These are phyloP conservation scores for Drosophila mimetica DNA, from an alignment of 2,888 invertebrate genomes.

Conservation along the genomic window DNA sequence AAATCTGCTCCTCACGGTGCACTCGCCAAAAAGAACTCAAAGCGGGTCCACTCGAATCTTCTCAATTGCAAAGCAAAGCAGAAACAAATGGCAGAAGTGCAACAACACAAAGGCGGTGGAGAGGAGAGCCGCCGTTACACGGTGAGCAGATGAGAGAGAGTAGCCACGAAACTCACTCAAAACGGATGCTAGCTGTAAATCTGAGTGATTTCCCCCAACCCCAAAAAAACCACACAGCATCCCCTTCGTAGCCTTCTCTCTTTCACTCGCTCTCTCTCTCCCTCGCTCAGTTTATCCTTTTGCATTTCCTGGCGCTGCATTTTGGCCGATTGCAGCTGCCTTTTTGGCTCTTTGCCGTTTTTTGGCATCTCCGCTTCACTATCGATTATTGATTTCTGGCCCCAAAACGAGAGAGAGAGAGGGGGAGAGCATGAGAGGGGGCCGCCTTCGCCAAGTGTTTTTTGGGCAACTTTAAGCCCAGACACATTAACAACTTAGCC, in stretches of 20 bases:
- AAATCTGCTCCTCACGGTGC: slow-evolving; percentile 63
- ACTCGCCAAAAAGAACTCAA: slow-evolving; percentile 54
- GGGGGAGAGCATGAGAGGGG: background rate
- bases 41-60: slow-evolving; percentile 52
- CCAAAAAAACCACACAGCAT: slow-evolving; percentile 42
- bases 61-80: slow-evolving; percentile 70
- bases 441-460: slow-evolving; percentile 24
- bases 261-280: slow-evolving; percentile 20
- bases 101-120: slow-evolving; percentile 48
- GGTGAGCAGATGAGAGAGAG: slow-evolving; percentile 22
- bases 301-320: slow-evolving; percentile 61
- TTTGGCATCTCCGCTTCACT: slow-evolving; percentile 57
- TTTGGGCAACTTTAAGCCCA: slow-evolving; percentile 52
- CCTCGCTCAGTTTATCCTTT: slow-evolving; percentile 61
- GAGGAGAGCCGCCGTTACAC: slow-evolving; percentile 28
- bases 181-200: slow-evolving; percentile 31
- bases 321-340: slow-evolving; percentile 59
- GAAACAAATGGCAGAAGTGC: slow-evolving; percentile 71
- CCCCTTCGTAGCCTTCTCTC: slow-evolving; percentile 45
- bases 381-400: slow-evolving; percentile 76
- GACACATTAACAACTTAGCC: slow-evolving; percentile 40
- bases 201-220: slow-evolving; percentile 61
- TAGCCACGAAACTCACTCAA: slow-evolving; percentile 55
- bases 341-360: slow-evolving; percentile 44
- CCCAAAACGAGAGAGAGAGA: background rate